Percentiles rank a stretch among this genome's conserved stretches.
Evolutionary conservation across 2,797 vertebrate genomes (phyloP).

Genomic region (Poliocrania exsul): DNA sequence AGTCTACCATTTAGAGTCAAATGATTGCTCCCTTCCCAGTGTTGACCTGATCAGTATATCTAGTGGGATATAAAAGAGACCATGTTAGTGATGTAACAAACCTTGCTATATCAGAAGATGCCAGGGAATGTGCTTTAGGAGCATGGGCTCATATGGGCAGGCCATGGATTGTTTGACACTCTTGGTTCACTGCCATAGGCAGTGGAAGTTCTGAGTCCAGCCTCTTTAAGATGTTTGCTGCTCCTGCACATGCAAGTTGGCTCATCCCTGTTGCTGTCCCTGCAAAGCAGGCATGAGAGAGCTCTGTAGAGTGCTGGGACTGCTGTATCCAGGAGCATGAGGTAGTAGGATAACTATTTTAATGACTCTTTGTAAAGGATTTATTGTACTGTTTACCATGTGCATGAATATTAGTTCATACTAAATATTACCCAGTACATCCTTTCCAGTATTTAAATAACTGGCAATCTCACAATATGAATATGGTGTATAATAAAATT

Average conservation of each 20-base stretch:
- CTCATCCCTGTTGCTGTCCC: neutral
- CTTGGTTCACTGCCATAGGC: neutral
- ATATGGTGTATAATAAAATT: neutral
- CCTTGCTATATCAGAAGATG: neutral
- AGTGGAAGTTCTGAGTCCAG: neutral
- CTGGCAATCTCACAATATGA: neutral
- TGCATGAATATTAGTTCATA: neutral
- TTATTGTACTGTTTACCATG: neutral
- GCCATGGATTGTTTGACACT: neutral
- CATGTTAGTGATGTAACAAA: neutral
- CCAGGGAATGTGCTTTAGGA: neutral
- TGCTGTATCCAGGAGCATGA: neutral
- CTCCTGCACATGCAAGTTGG: neutral
- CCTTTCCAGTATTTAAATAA: neutral
- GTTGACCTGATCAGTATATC: neutral
- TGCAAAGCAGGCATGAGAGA: neutral
- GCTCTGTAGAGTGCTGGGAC: neutral
- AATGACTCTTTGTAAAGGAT: conserved; percentile 16
- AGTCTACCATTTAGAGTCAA: neutral
- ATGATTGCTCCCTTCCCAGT: neutral
- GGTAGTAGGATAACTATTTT: neutral
- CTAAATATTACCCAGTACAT: neutral
- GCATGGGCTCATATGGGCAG: neutral
- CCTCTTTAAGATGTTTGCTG: accelerated
- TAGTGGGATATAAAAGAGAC: neutral